phyloP scores from a whole-genome alignment of 2,888 invertebrate species.

The Chaitophorus viminalis region DNA sequence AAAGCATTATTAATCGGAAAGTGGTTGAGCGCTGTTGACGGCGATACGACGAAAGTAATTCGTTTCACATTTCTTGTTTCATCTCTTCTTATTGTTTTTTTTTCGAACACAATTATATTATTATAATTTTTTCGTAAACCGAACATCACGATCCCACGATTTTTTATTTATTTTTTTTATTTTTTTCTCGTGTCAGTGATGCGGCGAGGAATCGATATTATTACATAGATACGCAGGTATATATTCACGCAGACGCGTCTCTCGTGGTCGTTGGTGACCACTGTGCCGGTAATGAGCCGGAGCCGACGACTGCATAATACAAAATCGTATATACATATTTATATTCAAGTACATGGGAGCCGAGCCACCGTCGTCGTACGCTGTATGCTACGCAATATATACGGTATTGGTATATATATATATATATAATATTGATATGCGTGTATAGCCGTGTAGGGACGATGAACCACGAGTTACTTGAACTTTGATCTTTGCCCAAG shows the following conservation, averaged over 20 bases:
- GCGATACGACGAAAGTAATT: not conserved
- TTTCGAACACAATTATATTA: not conserved
- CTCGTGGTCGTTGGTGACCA: not conserved
- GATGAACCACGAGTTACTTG: constrained; percentile 57
- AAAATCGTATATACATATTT: not conserved
- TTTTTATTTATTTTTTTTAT: too few species aligned
- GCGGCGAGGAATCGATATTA: not conserved
- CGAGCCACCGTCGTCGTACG: not conserved
- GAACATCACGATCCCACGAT: constrained; percentile 41
- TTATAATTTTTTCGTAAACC: not conserved
- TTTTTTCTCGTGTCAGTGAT: not conserved
- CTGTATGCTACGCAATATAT: not conserved
- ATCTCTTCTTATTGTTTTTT: not conserved
- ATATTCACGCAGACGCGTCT: not conserved
- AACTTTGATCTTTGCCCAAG: constrained; percentile 48
- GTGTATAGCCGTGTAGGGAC: constrained; percentile 34
- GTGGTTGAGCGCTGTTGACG: not conserved
- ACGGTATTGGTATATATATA: not conserved
- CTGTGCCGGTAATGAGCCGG: constrained; percentile 3
- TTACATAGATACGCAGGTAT: not conserved
- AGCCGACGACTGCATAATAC: not conserved
- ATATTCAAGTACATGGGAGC: not conserved
- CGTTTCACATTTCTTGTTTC: not conserved
- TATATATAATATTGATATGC: too few species aligned
- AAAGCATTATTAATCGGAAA: not conserved